Percentiles rank a stretch among this genome's conserved stretches.
These are phyloP conservation scores for Linnaemya vulpina DNA, from an alignment of 2,888 invertebrate genomes.

Conservation along the genomic window DNA sequence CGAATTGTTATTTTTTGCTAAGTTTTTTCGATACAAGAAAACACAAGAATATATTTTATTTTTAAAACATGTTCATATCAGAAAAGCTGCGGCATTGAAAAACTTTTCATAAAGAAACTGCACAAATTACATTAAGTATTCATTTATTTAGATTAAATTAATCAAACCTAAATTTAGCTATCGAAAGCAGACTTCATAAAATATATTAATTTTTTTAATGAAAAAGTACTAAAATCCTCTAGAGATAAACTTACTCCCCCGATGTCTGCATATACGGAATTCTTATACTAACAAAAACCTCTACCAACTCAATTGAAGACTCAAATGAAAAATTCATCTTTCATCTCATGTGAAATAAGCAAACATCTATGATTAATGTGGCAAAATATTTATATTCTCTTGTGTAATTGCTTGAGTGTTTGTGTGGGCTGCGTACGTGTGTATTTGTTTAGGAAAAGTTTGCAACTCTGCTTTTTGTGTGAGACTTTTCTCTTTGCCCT, in stretches of 20 bases:
- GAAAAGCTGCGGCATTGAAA: not conserved
- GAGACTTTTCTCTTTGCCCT: not conserved
- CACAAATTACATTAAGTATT: not conserved
- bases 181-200: not conserved
- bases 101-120: too few species aligned
- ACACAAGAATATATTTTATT: too few species aligned
- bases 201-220: not conserved
- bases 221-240: not conserved
- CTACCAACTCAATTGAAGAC: constrained; percentile 18
- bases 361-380: constrained; percentile 69
- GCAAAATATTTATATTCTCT: constrained; percentile 63
- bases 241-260: not conserved
- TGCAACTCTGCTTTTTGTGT: constrained; percentile 15
- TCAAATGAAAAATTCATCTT: constrained; percentile 36
- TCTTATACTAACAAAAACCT: not conserved
- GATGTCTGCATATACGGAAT: not conserved
- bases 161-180: not conserved
- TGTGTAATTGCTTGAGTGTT: constrained; percentile 52
- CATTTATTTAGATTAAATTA: not conserved
- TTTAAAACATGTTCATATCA: not conserved
- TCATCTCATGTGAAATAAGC: constrained; percentile 51
- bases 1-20: too few species aligned
- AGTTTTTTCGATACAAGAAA: too few species aligned
- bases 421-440: not conserved
- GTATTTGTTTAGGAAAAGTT: constrained; percentile 19